Base-by-base conservation (phyloP, 2,888 invertebrate species). In the Caenorhabditis auriculariae region DNA sequence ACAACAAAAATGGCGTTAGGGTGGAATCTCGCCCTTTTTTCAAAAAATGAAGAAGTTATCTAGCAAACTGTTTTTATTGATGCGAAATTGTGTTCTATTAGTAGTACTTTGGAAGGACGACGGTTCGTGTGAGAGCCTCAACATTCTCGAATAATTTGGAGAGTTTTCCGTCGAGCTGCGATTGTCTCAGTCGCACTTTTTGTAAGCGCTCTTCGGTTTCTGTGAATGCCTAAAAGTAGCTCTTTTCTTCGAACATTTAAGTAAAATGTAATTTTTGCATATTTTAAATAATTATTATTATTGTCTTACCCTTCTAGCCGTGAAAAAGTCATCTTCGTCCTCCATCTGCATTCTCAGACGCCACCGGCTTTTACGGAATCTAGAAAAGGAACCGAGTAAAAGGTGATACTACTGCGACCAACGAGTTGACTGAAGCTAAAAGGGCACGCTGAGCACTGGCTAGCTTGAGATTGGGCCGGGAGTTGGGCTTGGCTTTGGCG, bases 401-500 rank as follows among this genome's bases (percentile, higher is more conserved):
- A 26, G 2, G n/a, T 24, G 38, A 15, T 39, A 23, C 7, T 19
- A 41, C 28, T 23, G 4, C n/a, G 35, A 48, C 62, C 59, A 19
- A 76, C 75, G 57, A 54, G 3, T 72, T 26, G 39, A 78, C 62
- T 0, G 74, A 66, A n/a, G 60, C 49, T 5, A 78, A 67, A 2
- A 78, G 60, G 26, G 59, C 57, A 41, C 78, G 39, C 50, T 78
- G 78, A 1, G 71, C 63, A 32, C 58, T 55, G 2, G 69, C 58
- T 24, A 75, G 41, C 29, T 66, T 37, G 3, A 44, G 24, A 42
- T 35, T 28, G 46, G 52, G 28, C 91, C 86, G 95, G 94, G 87
- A 95, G 95, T 84, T 96, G 95, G 83, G 95, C 88, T 29, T 53
- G 7, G 26, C 32, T 26, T 53, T 56, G 15, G 61, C 55, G 28